These are phyloP conservation scores for Loris lydekkerianus DNA, from an alignment of 2,797 vertebrate species.

Conservation along the genomic window DNA sequence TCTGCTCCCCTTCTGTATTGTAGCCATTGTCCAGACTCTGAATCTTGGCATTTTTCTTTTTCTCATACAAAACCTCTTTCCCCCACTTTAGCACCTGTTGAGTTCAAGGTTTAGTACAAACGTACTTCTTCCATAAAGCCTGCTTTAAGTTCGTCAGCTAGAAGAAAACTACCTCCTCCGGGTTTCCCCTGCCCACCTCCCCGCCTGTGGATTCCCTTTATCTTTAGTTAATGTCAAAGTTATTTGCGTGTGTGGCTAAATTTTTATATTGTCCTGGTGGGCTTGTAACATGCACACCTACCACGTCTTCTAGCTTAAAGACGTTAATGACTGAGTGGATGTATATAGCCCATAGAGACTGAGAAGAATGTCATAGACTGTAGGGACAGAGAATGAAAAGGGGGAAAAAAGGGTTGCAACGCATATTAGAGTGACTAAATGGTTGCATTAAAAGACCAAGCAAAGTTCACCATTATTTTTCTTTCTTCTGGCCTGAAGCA, in stretches of 20 bases:
- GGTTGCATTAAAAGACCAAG: neutral
- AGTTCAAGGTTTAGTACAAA: neutral
- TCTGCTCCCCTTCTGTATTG: neutral
- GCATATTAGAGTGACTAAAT: neutral
- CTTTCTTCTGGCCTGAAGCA: neutral
- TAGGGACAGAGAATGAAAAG: too few species aligned
- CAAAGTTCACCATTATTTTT: neutral
- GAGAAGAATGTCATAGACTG: neutral
- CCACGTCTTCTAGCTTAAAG: neutral
- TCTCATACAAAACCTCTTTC: neutral
- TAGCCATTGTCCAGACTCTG: neutral
- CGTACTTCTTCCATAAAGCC: neutral
- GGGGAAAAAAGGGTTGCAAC: neutral
- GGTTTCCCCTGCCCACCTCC: neutral
- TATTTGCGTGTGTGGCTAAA: neutral
- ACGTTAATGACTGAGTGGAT: neutral
- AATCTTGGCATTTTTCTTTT: neutral
- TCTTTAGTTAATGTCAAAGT: neutral
- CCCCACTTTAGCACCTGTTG: neutral
- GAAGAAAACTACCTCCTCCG: neutral
- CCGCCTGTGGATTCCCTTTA: neutral
- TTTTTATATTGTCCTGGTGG: neutral
- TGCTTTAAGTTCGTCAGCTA: neutral
- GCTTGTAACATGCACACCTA: neutral
- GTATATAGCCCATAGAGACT: neutral